A percentile compares a stretch with the other conserved stretches of the same genome.
Conservation (phyloP, 2,113 vertebrate species). For the Tragulus kanchil region DNA sequence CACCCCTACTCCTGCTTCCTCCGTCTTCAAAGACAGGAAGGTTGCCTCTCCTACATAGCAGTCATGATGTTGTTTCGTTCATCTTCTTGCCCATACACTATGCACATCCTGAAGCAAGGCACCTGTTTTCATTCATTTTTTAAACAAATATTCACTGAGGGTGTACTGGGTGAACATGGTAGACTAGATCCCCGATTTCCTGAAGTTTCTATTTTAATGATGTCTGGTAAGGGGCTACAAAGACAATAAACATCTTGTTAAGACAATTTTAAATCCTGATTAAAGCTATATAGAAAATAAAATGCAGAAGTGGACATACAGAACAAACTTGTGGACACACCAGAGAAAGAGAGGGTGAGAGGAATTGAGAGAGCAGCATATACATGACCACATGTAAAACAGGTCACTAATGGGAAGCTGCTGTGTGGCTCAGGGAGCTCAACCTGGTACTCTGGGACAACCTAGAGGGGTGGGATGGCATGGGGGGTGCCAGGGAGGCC, state of each 20-base stretch:
- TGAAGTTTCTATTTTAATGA: background rate
- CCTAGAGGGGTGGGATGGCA: background rate
- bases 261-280: background rate
- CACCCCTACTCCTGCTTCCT: background rate
- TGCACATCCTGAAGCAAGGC: background rate
- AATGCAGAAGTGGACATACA: background rate
- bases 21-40: background rate
- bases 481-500: background rate
- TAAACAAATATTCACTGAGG: background rate
- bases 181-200: background rate
- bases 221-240: background rate
- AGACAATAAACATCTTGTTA: background rate
- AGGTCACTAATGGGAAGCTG: background rate
- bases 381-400: background rate
- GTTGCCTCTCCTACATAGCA: background rate
- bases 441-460: background rate
- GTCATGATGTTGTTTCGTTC: background rate
- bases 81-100: background rate
- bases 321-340: background rate
- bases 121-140: background rate
- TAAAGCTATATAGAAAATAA: slow-evolving; percentile 1
- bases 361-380: background rate
- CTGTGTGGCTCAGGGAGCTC: background rate
- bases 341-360: background rate
- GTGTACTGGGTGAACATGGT: background rate